Evolutionary conservation across 2,888 invertebrate genomes (phyloP), one percentile per base, ranked within the genome.

Genomic region (Gisinianus flammeolus): DNA sequence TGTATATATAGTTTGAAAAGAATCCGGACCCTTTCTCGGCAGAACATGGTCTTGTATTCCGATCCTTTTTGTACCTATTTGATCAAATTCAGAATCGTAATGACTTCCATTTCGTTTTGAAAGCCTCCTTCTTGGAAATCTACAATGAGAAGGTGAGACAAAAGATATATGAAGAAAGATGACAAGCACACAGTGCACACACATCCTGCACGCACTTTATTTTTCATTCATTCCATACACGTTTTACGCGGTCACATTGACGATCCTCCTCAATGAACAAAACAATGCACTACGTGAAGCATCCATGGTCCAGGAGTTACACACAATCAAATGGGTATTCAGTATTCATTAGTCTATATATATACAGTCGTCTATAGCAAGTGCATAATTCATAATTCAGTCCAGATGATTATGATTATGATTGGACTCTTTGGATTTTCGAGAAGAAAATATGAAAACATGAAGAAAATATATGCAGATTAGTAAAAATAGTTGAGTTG

Each of bases 111-210:
- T 96, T 94, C 87, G 91, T 95, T 77, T 89, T 97, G 74, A 94
- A 94, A 86, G 96, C 97, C 6, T 97, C 97, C 79, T 97, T 96
- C 88, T 89, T 97, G 85, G 97, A 97, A 89, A 96, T 97, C 83
- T 97, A 97, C 88, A 97, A 97, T 87, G 97, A 97, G 89, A 96
- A 97, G 91, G 97, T 96, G 87, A 87, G 87, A 19, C 3, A 44
- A 44, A 12, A 44, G 19, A 44, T 16, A 44, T 1, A 44, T 44
- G 44, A 44, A 44, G n/a, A n/a, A n/a, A n/a, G n/a, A n/a, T n/a
- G n/a, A 35, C 12, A 35, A 35, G 3, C 19, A 44, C 44, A 44
- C 12, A 2, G 44, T 44, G 19, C 3, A 44, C 44, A 44, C n/a
- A n/a, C n/a, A n/a, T 35, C 12, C 12, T 44, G 8, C 44, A 16